Evolutionary conservation across 2,113 vertebrate genomes (phyloP).

Genomic region (Galemys pyrenaicus): DNA sequence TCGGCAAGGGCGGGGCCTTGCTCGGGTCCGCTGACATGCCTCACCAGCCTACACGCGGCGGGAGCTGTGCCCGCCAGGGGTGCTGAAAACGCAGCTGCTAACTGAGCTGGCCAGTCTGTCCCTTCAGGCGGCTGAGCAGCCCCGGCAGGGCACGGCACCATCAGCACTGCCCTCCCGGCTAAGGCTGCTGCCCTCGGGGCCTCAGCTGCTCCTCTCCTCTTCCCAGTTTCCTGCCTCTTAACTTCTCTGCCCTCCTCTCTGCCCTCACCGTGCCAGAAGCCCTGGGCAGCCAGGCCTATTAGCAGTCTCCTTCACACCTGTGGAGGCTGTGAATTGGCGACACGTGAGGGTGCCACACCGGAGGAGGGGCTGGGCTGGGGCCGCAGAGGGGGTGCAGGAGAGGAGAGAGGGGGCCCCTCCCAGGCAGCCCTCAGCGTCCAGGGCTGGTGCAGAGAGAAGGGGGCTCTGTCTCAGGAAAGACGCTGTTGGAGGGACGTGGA

Average conservation of each 20-base stretch:
- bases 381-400: background rate
- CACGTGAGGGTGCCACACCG: conserved; percentile 13
- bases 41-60: background rate
- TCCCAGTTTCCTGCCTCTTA: background rate
- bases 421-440: background rate
- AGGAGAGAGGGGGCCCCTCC: background rate
- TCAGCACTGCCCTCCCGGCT: background rate
- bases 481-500: background rate
- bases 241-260: no score
- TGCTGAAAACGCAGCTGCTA: background rate
- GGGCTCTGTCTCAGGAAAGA: background rate
- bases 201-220: background rate
- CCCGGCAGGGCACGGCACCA: background rate
- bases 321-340: conserved; percentile 80
- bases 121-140: background rate
- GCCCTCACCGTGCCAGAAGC: conserved; percentile 38
- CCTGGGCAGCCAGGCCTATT: conserved; percentile 72
- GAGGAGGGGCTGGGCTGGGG: background rate
- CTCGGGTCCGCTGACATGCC: background rate
- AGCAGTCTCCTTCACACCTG: conserved; percentile 83
- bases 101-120: background rate
- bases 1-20: no score
- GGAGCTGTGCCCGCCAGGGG: background rate
- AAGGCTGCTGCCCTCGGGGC: background rate
- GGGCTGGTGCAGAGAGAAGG: background rate